Conservation (phyloP, 2,888 invertebrate genomes). For the Stenchaetothrips biformis region DNA sequence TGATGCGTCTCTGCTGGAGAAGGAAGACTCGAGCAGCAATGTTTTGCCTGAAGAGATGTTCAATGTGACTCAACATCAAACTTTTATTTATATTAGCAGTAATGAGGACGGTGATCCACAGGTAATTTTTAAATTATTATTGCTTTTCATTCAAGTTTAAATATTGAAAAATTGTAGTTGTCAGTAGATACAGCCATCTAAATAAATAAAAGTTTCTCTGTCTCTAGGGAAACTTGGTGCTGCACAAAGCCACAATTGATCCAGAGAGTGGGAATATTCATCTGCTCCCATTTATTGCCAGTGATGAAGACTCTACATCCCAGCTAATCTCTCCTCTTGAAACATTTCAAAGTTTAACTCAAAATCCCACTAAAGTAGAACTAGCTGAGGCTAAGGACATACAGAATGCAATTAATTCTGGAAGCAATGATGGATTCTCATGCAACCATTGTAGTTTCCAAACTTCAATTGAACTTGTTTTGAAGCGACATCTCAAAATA, state of each 20-base stretch:
- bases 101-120: background rate
- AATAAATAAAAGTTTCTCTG: background rate
- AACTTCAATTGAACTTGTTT: constrained; percentile 6
- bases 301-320: background rate
- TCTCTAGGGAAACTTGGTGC: background rate
- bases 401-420: no score
- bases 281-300: background rate
- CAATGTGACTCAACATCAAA: background rate
- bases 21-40: background rate
- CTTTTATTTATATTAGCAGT: background rate
- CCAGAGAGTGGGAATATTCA: background rate
- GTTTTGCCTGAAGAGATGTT: background rate
- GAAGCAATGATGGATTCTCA: background rate
- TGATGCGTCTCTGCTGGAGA: background rate
- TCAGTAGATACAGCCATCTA: background rate
- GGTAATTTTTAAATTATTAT: background rate
- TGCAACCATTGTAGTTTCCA: background rate
- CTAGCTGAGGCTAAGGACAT: no score
- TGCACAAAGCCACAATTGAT: background rate
- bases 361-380: no score
- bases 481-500: background rate
- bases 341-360: no score
- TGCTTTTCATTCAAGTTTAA: background rate
- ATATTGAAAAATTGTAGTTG: background rate
- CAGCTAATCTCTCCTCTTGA: no score